A percentile compares a stretch with the other conserved stretches of the same genome.
Evolutionary conservation across 2,797 vertebrate genomes (phyloP).

Genomic region (Sylvia borin): DNA sequence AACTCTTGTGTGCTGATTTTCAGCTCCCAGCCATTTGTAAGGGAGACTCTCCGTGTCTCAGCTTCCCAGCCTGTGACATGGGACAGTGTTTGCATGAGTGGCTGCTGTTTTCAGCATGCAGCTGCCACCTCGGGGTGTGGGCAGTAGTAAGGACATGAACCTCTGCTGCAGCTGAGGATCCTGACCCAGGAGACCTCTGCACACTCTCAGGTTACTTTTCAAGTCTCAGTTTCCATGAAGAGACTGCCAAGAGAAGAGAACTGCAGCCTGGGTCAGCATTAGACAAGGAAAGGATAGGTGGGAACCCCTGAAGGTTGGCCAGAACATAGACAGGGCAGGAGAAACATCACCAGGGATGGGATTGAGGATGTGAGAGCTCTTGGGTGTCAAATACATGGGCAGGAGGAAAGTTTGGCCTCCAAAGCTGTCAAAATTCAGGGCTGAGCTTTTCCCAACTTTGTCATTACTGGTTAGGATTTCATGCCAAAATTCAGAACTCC

Average conservation of each 20-base stretch:
- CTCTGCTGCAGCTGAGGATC: neutral
- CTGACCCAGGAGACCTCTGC: neutral
- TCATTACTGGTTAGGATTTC: neutral
- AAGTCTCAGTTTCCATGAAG: neutral
- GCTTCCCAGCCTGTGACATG: neutral
- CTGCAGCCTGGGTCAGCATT: neutral
- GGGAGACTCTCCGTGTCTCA: neutral
- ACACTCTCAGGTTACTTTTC: neutral
- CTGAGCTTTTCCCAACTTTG: neutral
- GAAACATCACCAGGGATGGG: fast-evolving
- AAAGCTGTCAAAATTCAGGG: neutral
- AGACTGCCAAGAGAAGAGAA: neutral
- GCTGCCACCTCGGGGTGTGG: fast-evolving
- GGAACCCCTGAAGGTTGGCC: neutral
- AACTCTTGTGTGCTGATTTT: neutral
- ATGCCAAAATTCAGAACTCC: neutral
- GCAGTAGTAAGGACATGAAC: neutral
- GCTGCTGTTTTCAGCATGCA: neutral
- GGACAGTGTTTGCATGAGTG: neutral
- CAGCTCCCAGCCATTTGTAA: neutral
- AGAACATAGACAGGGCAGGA: neutral
- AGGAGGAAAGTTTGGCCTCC: neutral
- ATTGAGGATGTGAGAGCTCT: neutral
- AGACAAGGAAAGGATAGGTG: neutral
- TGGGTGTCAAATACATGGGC: neutral